Percentiles rank a stretch among this genome's conserved stretches.
Conservation (phyloP, 2,888 invertebrate genomes). For the Parasteatoda lunata region DNA sequence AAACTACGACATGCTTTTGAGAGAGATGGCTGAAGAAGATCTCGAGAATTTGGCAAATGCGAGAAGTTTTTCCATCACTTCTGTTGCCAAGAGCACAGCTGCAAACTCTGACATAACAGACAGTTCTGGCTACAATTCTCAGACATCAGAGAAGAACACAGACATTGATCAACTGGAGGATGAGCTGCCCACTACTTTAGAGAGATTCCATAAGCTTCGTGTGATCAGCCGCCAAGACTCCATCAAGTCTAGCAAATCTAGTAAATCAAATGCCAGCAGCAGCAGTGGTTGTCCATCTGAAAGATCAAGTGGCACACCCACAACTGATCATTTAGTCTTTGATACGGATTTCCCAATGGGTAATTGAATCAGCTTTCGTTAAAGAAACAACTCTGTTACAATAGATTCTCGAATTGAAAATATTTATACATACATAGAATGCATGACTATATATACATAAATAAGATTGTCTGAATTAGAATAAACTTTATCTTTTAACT, state of each 20-base stretch:
- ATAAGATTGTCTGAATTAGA: too few species aligned
- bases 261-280: slow-evolving; percentile 84
- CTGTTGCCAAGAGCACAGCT: slow-evolving; percentile 75
- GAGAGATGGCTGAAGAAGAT: slow-evolving; percentile 89
- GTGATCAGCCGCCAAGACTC: slow-evolving; percentile 76
- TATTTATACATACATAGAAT: too few species aligned
- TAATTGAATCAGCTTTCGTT: neutral
- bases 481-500: too few species aligned
- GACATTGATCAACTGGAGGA: slow-evolving; percentile 68
- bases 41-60: slow-evolving; percentile 86
- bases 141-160: slow-evolving; percentile 5
- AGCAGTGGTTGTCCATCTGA: slow-evolving; percentile 81
- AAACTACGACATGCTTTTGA: slow-evolving; percentile 88
- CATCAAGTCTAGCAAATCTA: slow-evolving; percentile 75
- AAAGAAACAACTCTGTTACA: too few species aligned
- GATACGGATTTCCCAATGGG: slow-evolving; percentile 78
- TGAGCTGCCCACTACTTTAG: slow-evolving; percentile 64
- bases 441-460: too few species aligned
- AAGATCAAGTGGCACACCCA: slow-evolving; percentile 69
- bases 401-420: too few species aligned
- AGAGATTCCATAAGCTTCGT: slow-evolving; percentile 70
- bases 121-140: slow-evolving; percentile 1
- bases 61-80: slow-evolving; percentile 88
- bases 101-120: slow-evolving; percentile 52
- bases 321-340: slow-evolving; percentile 72